These are phyloP conservation scores for Pristionchus maxplancki DNA, from an alignment of 2,888 invertebrate genomes.

Conservation along the genomic window DNA sequence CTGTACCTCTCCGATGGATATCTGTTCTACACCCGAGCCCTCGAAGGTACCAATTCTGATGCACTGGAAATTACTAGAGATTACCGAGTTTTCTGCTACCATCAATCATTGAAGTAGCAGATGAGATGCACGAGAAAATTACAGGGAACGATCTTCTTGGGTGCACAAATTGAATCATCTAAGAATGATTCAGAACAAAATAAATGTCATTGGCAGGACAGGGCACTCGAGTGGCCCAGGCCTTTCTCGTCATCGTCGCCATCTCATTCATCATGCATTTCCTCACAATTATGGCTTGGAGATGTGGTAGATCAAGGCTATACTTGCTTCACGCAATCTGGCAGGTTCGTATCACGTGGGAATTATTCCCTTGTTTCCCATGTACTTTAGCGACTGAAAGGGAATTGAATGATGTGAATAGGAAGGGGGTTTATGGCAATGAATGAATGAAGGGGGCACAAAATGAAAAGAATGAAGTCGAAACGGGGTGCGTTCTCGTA, in stretches of 20 bases:
- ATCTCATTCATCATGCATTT: constrained; percentile 35
- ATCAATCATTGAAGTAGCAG: neutral
- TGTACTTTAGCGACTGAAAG: neutral
- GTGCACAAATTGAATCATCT: neutral
- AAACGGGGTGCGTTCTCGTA: no score
- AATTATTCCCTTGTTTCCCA: neutral
- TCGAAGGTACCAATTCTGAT: constrained; percentile 55
- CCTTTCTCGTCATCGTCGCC: neutral
- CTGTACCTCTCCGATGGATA: constrained; percentile 61
- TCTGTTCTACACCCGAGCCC: constrained; percentile 60
- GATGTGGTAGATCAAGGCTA: neutral
- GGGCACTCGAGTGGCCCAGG: neutral
- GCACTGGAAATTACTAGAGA: neutral
- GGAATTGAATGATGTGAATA: neutral
- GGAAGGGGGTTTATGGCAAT: neutral
- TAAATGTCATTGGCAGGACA: constrained; percentile 24
- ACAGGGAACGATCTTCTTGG: neutral
- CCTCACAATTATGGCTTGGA: constrained; percentile 38
- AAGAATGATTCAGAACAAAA: neutral
- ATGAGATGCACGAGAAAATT: neutral
- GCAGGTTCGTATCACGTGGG: constrained; percentile 8
- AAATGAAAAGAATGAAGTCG: no score
- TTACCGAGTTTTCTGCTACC: neutral
- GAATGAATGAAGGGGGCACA: no score
- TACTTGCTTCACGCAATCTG: constrained; percentile 42